Evolutionary conservation across 2,797 vertebrate genomes (phyloP).

Genomic region (Manis pentadactyla): DNA sequence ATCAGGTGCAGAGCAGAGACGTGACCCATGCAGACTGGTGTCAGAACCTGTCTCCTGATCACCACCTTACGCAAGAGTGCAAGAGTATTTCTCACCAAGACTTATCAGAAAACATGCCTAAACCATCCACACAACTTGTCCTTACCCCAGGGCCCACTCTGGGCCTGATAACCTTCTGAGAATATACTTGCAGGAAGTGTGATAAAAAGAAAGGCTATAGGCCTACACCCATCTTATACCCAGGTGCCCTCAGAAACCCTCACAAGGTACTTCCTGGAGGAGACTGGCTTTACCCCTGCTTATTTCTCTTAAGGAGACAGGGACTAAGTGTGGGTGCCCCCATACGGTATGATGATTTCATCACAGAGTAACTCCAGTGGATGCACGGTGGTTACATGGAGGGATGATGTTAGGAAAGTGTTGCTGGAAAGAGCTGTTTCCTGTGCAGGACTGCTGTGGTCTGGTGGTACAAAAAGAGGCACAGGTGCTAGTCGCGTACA

Average conservation of each 20-base stretch:
- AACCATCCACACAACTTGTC: not conserved
- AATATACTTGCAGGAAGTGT: not conserved
- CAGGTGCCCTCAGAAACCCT: not conserved
- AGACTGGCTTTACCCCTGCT: not conserved
- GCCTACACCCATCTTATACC: not conserved
- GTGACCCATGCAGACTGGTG: fast-evolving
- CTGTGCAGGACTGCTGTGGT: not conserved
- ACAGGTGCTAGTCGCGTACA: not conserved
- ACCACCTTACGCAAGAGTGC: not conserved
- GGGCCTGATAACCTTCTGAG: not conserved
- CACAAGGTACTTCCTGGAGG: not conserved
- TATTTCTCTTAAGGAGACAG: slow-evolving; percentile 18
- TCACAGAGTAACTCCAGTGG: not conserved
- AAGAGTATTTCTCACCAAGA: not conserved
- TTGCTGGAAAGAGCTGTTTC: not conserved
- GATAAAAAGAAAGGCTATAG: not conserved
- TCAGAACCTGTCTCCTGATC: not conserved
- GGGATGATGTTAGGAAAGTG: not conserved
- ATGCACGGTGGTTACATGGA: not conserved
- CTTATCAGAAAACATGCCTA: not conserved
- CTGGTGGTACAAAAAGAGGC: not conserved
- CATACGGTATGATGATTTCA: not conserved
- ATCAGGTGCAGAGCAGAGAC: not conserved
- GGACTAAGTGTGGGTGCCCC: not conserved
- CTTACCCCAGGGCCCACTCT: not conserved